Conservation (phyloP, 2,113 vertebrate species). For the Tragelaphus buxtoni region DNA sequence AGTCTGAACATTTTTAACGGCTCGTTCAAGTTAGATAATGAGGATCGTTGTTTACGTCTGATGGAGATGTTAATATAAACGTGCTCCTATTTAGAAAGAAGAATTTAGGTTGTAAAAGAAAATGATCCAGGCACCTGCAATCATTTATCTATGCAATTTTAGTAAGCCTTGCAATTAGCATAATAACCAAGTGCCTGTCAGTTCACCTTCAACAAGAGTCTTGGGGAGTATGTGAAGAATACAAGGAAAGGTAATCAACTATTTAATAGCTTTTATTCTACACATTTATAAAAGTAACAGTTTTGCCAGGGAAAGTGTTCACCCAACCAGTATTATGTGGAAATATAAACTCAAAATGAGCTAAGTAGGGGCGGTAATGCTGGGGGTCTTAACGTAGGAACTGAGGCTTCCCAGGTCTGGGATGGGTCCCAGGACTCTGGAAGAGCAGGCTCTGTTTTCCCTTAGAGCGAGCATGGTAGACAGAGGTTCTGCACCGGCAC, state of each 20-base stretch:
- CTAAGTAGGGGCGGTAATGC: background rate
- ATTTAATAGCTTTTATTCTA: slow-evolving; percentile 20
- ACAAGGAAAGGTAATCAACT: slow-evolving; percentile 26
- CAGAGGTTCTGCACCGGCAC: background rate
- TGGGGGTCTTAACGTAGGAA: background rate
- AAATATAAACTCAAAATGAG: background rate
- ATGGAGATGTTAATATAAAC: background rate
- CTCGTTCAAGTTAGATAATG: background rate
- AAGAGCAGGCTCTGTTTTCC: background rate
- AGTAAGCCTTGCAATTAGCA: background rate
- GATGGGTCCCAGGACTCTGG: background rate
- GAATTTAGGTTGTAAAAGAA: background rate
- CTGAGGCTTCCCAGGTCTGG: background rate
- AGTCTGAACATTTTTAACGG: background rate
- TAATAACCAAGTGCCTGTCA: background rate
- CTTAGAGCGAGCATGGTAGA: background rate
- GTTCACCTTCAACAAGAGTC: background rate
- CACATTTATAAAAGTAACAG: slow-evolving; percentile 19
- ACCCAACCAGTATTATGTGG: background rate
- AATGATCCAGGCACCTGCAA: background rate
- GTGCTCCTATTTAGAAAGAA: slow-evolving; percentile 3
- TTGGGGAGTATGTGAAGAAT: slow-evolving; percentile 27
- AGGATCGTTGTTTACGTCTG: background rate
- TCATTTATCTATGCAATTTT: background rate
- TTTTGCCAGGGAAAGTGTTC: slow-evolving; percentile 14